phyloP scores from a whole-genome alignment of 1,140 invertebrate species.

The Hycleus phaleratus region DNA sequence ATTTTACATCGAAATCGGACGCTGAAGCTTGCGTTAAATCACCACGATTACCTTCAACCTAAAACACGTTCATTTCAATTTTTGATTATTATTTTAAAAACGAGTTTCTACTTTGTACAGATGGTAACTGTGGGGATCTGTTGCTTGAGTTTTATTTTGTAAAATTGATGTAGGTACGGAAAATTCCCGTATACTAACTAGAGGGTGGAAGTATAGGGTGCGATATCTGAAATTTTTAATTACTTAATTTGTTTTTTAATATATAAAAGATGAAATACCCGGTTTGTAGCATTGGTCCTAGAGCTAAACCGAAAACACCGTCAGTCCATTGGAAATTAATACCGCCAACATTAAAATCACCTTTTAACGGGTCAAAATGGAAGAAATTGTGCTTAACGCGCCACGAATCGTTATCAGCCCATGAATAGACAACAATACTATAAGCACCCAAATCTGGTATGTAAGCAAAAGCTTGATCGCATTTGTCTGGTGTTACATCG shows the following conservation, averaged over 20 bases:
- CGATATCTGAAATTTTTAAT: constrained; percentile 38
- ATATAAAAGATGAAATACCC: constrained; percentile 12
- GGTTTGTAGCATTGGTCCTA: constrained; percentile 34
- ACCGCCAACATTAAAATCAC: constrained; percentile 61
- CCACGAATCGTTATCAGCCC: constrained; percentile 65
- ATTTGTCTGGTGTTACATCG: constrained; percentile 57
- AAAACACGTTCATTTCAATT: constrained; percentile 27
- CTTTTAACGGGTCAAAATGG: constrained; percentile 68
- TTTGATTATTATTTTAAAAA: neutral
- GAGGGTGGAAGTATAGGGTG: constrained; percentile 67
- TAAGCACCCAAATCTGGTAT: constrained; percentile 65
- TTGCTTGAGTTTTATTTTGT: constrained; percentile 54
- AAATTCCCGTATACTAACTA: constrained; percentile 67
- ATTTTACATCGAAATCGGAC: constrained; percentile 48
- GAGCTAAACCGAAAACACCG: constrained; percentile 61
- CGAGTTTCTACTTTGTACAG: constrained; percentile 31
- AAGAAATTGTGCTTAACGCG: constrained; percentile 72
- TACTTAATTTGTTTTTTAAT: neutral
- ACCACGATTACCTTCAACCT: constrained; percentile 54
- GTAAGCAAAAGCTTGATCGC: constrained; percentile 66
- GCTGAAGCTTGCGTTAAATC: constrained; percentile 52
- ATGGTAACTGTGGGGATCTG: constrained; percentile 32
- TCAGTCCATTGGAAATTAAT: constrained; percentile 73
- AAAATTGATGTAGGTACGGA: constrained; percentile 60
- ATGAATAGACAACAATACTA: constrained; percentile 66